Evolutionary conservation across 2,113 vertebrate species (phyloP), one percentile per base, ranked within the genome.

Genomic region (Centropus unirufus): DNA sequence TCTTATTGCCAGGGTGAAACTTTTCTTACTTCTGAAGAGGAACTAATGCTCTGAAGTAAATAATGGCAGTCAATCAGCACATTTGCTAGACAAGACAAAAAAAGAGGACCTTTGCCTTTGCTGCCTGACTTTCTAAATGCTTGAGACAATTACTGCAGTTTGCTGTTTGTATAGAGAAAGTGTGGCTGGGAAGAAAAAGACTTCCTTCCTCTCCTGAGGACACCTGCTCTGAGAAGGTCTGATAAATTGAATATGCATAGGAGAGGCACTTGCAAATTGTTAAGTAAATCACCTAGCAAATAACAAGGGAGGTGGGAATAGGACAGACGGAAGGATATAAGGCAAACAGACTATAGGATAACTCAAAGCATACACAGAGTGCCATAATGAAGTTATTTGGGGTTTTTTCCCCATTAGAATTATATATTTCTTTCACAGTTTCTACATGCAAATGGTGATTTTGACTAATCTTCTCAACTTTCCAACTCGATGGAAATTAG

Each of bases 271-370:
- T 97, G 70, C 46, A 46, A 95, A 95, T 91, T 94, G 94, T 91
- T 72, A 96, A 91, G 87, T 94, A 91, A 95, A 94, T 73, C 95
- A 95, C 89, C 93, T 91, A 89, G 84, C 91, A 97, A 97, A 70
- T 83, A 92, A 89, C 77, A 89, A 84, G 79, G 40, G 76, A 94
- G 57, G 93, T 93, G 90, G 88, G 76, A 93, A 96, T 70, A 90
- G 54, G 68, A 89, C 81, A 78, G 93, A 69, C 11, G 58, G 93
- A 95, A 97, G 90, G 73, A 93, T 85, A 69, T 39, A 90, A 90
- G 88, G 32, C 90, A 95, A 90, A 93, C 82, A 84, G 87, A 69
- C 67, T 84, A 19, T 2, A 85, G 42, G 49, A 88, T 47, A 94
- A 93, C 77, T 80, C 52, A 90, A 58, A 85, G 69, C 55, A 81